Conservation (phyloP, 2,797 vertebrate genomes). For the Pempheris klunzingeri region DNA sequence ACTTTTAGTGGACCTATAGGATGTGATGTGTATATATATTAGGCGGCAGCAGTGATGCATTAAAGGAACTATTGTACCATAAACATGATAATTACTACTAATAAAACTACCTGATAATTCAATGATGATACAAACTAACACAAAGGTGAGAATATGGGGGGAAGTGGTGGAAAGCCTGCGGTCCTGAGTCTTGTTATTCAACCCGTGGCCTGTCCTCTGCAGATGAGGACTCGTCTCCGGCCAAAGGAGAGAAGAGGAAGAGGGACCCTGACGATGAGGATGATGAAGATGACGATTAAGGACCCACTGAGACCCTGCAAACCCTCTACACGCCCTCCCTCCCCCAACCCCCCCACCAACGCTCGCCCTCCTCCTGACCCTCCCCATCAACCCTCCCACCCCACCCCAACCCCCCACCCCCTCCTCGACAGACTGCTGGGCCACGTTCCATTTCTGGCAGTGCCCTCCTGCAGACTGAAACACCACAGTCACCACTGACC, state of each 20-base stretch:
- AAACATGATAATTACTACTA: no score
- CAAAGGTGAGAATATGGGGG: no score
- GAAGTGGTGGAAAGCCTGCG: background rate
- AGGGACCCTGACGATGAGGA: slow-evolving; percentile 88
- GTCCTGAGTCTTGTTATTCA: no score
- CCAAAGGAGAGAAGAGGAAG: slow-evolving; percentile 94
- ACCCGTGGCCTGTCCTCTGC: background rate
- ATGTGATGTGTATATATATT: no score
- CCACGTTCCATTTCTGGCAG: slow-evolving; percentile 34
- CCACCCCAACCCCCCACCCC: background rate
- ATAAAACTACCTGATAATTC: no score
- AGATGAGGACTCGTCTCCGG: slow-evolving; percentile 88
- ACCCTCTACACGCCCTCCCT: slow-evolving; percentile 12
- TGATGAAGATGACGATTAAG: slow-evolving; percentile 86
- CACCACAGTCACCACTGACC: no score
- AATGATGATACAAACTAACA: no score
- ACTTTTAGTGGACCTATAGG: no score
- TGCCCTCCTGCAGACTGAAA: slow-evolving; percentile 13
- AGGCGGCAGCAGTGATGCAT: no score
- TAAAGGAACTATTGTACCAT: no score
- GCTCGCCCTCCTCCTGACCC: background rate
- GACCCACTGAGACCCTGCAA: slow-evolving; percentile 43
- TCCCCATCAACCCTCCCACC: background rate
- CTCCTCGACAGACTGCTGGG: slow-evolving; percentile 7
- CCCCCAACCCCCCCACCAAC: background rate